phyloP scores from a whole-genome alignment of 2,888 invertebrate species.

The Trichogramma evanescens region DNA sequence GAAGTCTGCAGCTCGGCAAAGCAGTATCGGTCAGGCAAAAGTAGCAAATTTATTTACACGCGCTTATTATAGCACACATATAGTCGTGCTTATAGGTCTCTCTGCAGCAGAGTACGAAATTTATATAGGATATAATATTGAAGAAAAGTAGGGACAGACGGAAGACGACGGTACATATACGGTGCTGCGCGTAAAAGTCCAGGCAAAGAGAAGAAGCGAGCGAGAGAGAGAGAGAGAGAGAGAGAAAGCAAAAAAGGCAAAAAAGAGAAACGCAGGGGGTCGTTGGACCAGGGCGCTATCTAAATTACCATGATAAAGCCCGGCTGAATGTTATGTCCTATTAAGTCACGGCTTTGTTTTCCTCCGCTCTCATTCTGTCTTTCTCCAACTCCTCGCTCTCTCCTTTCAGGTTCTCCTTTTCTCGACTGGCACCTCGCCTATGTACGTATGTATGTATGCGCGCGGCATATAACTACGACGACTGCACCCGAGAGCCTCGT shows the following conservation, averaged over 20 bases:
- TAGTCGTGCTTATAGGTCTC: too few relatives aligned
- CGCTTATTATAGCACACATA: too few relatives aligned
- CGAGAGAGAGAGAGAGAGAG: constrained; percentile 7
- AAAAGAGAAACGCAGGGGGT: constrained; percentile 38
- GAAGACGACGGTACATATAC: too few relatives aligned
- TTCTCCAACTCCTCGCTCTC: constrained; percentile 4
- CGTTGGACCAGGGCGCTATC: constrained; percentile 40
- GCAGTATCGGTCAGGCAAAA: too few relatives aligned
- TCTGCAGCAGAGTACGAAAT: too few relatives aligned
- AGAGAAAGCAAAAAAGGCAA: constrained; percentile 33
- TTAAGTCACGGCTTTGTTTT: constrained; percentile 41
- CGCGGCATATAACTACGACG: too few relatives aligned
- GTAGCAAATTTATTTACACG: too few relatives aligned
- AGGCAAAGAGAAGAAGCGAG: neutral
- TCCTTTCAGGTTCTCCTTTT: neutral
- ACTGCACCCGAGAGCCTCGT: too few relatives aligned
- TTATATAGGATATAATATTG: too few relatives aligned
- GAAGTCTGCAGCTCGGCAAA: too few relatives aligned
- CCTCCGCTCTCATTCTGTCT: constrained; percentile 2
- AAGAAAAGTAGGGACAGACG: too few relatives aligned
- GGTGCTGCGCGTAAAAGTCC: neutral
- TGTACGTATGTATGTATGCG: neutral
- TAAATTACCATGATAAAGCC: constrained; percentile 42
- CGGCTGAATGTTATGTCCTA: constrained; percentile 43
- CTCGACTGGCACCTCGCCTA: neutral